Evolutionary conservation across 2,797 vertebrate genomes (phyloP).

Genomic region (Pipistrellus pygmaeus): DNA sequence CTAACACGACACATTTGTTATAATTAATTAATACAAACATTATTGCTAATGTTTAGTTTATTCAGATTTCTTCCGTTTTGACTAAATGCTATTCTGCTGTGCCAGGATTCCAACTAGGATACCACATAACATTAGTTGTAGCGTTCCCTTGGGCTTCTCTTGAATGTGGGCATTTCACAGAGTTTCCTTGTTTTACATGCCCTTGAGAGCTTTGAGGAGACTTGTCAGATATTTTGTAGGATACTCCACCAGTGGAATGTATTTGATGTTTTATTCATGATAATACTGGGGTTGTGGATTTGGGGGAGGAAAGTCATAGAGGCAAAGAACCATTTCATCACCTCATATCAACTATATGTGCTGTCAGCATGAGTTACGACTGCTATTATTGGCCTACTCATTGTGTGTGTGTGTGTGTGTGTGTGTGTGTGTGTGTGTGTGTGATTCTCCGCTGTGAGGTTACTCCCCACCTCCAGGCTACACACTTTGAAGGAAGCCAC

Average conservation of each 20-base stretch:
- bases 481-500: background rate
- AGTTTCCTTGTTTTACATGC: background rate
- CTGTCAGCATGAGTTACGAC: background rate
- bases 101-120: background rate
- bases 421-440: too few relatives aligned
- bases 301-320: background rate
- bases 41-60: background rate
- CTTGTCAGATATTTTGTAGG: background rate
- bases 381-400: background rate
- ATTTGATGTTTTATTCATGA: background rate
- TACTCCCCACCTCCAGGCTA: background rate
- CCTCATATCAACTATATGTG: background rate
- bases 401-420: too few relatives aligned
- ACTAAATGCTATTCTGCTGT: background rate
- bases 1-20: background rate
- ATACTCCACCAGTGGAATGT: background rate
- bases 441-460: background rate
- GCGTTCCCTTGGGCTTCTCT: background rate
- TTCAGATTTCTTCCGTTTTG: constrained; percentile 31
- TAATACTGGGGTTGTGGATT: background rate
- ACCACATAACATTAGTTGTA: background rate
- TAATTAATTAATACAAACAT: background rate
- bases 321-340: background rate
- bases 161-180: background rate
- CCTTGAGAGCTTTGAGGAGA: background rate